A percentile compares a stretch with the other conserved stretches of the same genome.
Evolutionary conservation across 2,113 vertebrate genomes (phyloP).

Genomic region (Pyrgilauda ruficollis): DNA sequence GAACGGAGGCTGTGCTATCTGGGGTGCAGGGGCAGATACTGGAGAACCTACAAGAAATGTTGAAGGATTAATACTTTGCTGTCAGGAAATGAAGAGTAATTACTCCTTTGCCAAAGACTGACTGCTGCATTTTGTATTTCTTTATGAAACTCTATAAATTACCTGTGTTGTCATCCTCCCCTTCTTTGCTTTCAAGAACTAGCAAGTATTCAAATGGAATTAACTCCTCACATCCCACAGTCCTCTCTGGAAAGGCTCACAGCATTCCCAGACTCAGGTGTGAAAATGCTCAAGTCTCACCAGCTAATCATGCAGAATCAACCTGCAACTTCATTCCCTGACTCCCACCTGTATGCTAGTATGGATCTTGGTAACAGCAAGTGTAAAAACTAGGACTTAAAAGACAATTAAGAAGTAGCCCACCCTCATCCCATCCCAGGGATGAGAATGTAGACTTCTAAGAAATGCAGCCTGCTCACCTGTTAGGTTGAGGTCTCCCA

Average conservation of each 20-base stretch:
- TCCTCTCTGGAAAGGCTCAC: neutral
- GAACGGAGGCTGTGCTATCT: constrained; percentile 85
- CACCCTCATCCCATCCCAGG: neutral
- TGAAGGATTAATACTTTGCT: neutral
- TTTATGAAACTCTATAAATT: neutral
- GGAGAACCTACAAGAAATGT: constrained; percentile 66
- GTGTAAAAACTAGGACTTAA: neutral
- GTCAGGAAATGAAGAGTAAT: neutral
- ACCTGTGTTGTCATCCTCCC: neutral
- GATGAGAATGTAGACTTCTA: neutral
- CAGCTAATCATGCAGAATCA: neutral
- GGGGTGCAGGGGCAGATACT: constrained; percentile 75
- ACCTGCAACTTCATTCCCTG: neutral
- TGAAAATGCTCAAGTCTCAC: neutral
- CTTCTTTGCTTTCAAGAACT: neutral
- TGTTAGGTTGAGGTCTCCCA: constrained; percentile 91
- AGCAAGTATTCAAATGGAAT: neutral
- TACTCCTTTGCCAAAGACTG: neutral
- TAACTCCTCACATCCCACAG: neutral
- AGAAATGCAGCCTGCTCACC: constrained; percentile 70
- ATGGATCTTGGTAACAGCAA: neutral
- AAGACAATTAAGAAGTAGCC: neutral
- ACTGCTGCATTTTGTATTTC: neutral
- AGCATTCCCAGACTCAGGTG: neutral
- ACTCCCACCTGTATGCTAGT: neutral